Conservation (phyloP, 2,113 vertebrate genomes). For the Cromileptes altivelis region DNA sequence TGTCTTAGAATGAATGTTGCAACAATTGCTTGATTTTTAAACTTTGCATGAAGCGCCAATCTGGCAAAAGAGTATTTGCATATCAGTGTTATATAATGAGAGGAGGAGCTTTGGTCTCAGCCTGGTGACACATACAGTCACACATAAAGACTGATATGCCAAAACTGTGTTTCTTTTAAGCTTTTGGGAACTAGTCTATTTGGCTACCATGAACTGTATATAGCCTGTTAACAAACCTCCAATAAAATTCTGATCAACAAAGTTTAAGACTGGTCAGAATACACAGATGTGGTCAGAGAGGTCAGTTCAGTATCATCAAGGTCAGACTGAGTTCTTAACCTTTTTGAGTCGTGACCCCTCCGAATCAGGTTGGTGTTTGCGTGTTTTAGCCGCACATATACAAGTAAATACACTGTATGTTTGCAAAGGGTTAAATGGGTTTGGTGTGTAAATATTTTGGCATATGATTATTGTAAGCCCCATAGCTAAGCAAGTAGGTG, state of each 20-base stretch:
- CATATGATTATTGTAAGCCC: too few relatives aligned
- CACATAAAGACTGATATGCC: background rate
- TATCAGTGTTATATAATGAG: background rate
- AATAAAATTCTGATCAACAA: background rate
- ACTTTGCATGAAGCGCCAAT: background rate
- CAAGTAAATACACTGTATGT: too few relatives aligned
- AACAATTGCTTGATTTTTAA: slow-evolving; percentile 6
- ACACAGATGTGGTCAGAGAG: background rate
- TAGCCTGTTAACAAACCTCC: background rate
- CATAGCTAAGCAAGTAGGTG: too few relatives aligned
- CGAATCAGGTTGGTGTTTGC: too few relatives aligned
- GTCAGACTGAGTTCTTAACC: background rate
- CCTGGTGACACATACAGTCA: background rate
- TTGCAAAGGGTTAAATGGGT: too few relatives aligned
- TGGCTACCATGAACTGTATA: background rate
- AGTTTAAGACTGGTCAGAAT: background rate
- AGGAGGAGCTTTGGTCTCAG: background rate
- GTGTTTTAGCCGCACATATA: too few relatives aligned
- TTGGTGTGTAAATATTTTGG: too few relatives aligned
- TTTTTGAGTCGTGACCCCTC: too few relatives aligned
- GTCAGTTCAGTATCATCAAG: background rate
- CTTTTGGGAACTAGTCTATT: background rate
- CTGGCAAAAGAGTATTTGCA: too few relatives aligned
- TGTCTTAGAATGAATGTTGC: slow-evolving; percentile 11
- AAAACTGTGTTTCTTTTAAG: background rate